Base-by-base conservation (phyloP, 2,888 invertebrate genomes). In the Phyto melanocephala region DNA sequence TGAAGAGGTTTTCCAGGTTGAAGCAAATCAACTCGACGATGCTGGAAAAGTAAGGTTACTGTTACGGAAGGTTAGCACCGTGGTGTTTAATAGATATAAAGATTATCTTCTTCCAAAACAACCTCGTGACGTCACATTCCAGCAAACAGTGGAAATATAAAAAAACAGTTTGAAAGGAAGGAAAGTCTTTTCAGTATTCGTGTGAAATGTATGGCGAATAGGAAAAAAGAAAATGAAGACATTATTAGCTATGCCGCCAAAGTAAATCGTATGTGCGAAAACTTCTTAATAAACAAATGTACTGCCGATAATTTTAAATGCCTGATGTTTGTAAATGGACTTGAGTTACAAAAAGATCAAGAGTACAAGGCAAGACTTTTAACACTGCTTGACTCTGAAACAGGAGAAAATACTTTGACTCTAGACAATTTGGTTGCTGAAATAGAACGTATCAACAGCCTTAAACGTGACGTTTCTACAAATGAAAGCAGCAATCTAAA, bases 1-100 rank as follows among this genome's bases (percentile, higher is more conserved):
- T 10, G 79, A 79, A 4, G 79, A 71, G 28, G 28, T 79, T 20
- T 79, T 79, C 24, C 24, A 22, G n/a, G 45, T 63, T 0, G 63
- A 63, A 7, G 79, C 79, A 5, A n/a, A 58, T 1, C 35, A 72
- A 24, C 65, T 79, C 1, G 79, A 79, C 5, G 79, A 79, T 20
- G 79, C 78, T 2, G 56, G 72, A 33, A 79, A 79, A 72, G 65
- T 79, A 11, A 65, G 79, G 50, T 62, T 79, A 35, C 42, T 79
- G 37, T 35, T 79, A 11, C 37, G 67, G 13, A 65, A 65, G 22
- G 60, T 79, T 0, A 72, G 72, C 42, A 42, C 17, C 17, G 24
- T 0, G 0, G 63, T 78, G 0, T 80, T 80, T 37, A 54, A 65
- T 33, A 74, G 72, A 50, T 74, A 80, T 22, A 68, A 74, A 63